These are phyloP conservation scores for Galaxea fascicularis DNA, from an alignment of 92 coral and sea anemone genomes.

Conservation along the genomic window DNA sequence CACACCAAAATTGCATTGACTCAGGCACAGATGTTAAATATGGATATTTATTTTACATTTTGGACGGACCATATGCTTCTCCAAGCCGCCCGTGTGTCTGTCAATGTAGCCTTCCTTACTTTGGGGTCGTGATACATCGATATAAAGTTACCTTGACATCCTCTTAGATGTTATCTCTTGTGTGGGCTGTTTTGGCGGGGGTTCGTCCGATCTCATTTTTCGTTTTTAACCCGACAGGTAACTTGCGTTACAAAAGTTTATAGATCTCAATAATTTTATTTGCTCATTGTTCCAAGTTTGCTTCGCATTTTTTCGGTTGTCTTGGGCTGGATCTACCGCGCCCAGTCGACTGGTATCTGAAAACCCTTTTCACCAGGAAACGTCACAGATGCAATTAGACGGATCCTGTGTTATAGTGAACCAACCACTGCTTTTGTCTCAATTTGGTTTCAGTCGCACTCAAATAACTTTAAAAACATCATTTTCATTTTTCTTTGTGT, in stretches of 20 bases:
- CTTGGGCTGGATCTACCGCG: background rate
- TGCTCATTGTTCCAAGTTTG: slow-evolving; percentile 10
- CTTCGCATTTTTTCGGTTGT: background rate
- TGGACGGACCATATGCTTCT: slow-evolving; percentile 36
- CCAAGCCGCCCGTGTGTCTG: slow-evolving; percentile 58
- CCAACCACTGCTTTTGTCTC: slow-evolving; percentile 36
- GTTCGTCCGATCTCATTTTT: background rate
- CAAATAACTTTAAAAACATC: slow-evolving; percentile 27
- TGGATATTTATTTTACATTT: slow-evolving; percentile 39
- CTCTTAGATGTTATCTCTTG: slow-evolving; percentile 30
- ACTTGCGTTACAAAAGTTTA: slow-evolving; percentile 27
- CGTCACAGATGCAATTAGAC: slow-evolving; percentile 21
- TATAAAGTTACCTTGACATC: slow-evolving; percentile 53
- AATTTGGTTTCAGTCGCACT: slow-evolving; percentile 16
- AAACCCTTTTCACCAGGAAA: slow-evolving; percentile 17
- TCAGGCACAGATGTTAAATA: slow-evolving; percentile 43
- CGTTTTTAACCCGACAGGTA: slow-evolving; percentile 6
- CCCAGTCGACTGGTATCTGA: slow-evolving; percentile 7
- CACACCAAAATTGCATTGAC: background rate
- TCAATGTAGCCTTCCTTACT: slow-evolving; percentile 45
- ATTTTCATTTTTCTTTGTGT: slow-evolving; percentile 50
- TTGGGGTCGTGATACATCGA: slow-evolving; percentile 39
- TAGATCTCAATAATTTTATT: background rate
- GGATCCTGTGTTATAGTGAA: background rate
- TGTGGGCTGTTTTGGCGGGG: slow-evolving; percentile 38